Percentiles rank a stretch among this genome's conserved stretches.
These are phyloP conservation scores for Nesidiocoris tenuis DNA, from an alignment of 2,888 invertebrate genomes.

Conservation along the genomic window DNA sequence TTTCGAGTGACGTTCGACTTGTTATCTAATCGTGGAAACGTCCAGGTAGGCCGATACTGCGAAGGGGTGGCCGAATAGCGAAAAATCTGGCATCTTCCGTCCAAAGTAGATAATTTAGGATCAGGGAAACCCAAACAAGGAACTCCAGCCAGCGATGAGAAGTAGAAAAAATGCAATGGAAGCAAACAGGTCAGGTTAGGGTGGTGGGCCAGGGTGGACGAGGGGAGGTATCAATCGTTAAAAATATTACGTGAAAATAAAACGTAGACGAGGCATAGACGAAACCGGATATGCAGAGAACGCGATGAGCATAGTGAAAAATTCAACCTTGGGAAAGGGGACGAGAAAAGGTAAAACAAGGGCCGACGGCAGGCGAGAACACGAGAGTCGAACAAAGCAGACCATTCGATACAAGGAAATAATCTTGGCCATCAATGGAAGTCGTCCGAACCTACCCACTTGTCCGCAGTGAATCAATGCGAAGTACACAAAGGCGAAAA, in stretches of 20 bases:
- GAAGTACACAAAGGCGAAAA: neutral
- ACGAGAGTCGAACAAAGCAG: slow-evolving; percentile 33
- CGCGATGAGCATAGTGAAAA: slow-evolving; percentile 8
- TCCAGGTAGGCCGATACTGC: neutral
- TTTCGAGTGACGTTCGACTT: neutral
- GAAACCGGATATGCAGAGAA: neutral
- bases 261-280: neutral
- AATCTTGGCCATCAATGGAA: slow-evolving; percentile 36
- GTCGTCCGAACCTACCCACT: slow-evolving; percentile 13
- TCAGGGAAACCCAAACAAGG: too few relatives aligned
- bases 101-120: too few relatives aligned
- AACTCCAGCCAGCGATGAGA: neutral
- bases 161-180: neutral
- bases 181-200: slow-evolving; percentile 30
- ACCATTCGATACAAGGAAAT: slow-evolving; percentile 33
- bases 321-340: slow-evolving; percentile 16
- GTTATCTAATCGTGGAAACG: neutral
- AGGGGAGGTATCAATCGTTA: slow-evolving; percentile 10
- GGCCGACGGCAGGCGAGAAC: slow-evolving; percentile 24
- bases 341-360: slow-evolving; percentile 8
- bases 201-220: slow-evolving; percentile 4
- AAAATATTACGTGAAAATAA: slow-evolving; percentile 26
- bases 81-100: too few relatives aligned
- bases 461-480: neutral
- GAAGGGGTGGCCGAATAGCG: neutral